Conservation (phyloP, 1,140 invertebrate species). For the Sycophaga agraensis region DNA sequence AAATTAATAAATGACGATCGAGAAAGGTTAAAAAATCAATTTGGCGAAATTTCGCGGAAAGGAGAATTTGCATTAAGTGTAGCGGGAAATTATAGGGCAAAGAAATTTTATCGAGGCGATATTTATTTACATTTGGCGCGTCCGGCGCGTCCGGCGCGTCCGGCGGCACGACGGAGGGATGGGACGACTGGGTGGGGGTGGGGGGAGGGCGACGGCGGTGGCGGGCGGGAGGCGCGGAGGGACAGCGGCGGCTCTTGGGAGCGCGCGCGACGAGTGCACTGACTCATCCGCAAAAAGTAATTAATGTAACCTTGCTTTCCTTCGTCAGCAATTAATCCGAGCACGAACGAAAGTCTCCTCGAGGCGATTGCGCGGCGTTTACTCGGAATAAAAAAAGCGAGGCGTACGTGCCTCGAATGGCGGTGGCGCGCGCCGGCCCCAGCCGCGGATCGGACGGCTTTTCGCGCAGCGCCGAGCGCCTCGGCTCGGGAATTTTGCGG, state of each 20-base stretch:
- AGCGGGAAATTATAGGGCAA: constrained; percentile 4
- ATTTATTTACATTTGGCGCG: constrained; percentile 22
- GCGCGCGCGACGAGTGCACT: constrained; percentile 14
- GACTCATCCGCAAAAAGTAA: constrained; percentile 41
- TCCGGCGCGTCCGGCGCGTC: not conserved
- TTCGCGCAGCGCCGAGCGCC: constrained; percentile 34
- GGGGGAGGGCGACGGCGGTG: too few species aligned
- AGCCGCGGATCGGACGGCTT: constrained; percentile 7
- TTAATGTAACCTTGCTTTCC: constrained; percentile 46
- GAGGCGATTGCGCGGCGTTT: constrained; percentile 40
- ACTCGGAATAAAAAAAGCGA: constrained; percentile 45
- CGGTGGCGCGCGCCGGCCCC: too few species aligned
- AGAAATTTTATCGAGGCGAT: constrained; percentile 18
- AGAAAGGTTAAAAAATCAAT: constrained; percentile 13
- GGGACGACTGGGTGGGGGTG: too few species aligned
- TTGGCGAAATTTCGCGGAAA: not conserved
- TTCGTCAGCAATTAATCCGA: constrained; percentile 53
- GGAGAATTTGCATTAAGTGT: not conserved
- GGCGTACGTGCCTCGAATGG: constrained; percentile 47
- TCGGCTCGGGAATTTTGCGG: constrained; percentile 29
- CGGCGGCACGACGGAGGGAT: too few species aligned
- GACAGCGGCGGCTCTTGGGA: too few species aligned
- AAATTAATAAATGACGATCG: constrained; percentile 15
- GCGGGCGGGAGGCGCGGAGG: not conserved
- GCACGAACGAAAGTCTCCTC: constrained; percentile 47